A percentile compares a stretch with the other conserved stretches of the same genome.
Evolutionary conservation across 1,140 invertebrate species (phyloP).

Genomic region (Drosophila erecta): DNA sequence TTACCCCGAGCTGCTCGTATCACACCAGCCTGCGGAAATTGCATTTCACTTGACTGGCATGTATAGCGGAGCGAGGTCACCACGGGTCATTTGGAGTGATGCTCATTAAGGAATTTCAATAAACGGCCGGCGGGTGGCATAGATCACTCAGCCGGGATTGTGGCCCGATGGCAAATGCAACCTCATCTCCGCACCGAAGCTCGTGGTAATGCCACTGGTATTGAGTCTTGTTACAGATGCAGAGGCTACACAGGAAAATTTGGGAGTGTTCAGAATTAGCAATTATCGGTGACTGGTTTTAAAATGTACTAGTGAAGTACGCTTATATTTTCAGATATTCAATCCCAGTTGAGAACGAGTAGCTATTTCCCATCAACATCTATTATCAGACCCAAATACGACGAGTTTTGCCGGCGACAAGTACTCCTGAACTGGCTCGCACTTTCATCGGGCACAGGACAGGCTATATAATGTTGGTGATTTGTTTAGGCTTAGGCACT

Average conservation of each 20-base stretch:
- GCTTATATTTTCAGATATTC: too few species aligned
- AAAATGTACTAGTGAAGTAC: not conserved
- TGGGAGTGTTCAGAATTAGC: not conserved
- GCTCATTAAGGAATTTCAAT: conserved; percentile 83
- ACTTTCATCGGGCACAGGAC: too few species aligned
- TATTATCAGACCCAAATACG: too few species aligned
- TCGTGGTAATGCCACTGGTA: conserved; percentile 32
- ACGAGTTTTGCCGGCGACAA: too few species aligned
- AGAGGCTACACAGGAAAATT: not conserved
- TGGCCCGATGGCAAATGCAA: conserved; percentile 3
- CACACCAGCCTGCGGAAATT: conserved; percentile 54
- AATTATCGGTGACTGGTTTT: not conserved
- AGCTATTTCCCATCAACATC: too few species aligned
- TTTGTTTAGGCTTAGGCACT: too few species aligned
- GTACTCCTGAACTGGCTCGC: not conserved
- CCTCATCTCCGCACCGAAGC: conserved; percentile 15
- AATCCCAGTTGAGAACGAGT: too few species aligned
- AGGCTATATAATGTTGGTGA: too few species aligned
- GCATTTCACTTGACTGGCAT: conserved; percentile 55
- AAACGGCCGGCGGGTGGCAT: conserved; percentile 62
- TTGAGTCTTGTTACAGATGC: conserved; percentile 29
- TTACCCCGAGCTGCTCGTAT: conserved; percentile 28
- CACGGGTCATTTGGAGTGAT: conserved; percentile 40
- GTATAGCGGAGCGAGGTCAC: conserved; percentile 8
- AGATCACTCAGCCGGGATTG: conserved; percentile 58